These are phyloP conservation scores for Ischnura elegans DNA, from an alignment of 2,888 invertebrate species.

Conservation along the genomic window DNA sequence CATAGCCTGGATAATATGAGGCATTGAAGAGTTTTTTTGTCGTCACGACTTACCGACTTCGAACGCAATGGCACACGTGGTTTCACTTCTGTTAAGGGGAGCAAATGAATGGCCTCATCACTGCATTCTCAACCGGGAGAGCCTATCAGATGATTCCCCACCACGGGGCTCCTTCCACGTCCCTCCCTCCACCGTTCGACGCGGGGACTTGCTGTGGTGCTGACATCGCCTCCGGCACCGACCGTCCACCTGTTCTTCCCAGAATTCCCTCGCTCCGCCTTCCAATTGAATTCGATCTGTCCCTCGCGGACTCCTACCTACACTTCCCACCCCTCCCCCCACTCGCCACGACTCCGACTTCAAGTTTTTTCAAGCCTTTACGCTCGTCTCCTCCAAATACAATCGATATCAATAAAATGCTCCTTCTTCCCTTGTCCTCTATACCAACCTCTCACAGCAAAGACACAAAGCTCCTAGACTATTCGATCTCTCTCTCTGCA, in stretches of 20 bases:
- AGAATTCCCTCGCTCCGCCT: background rate
- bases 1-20: too few species aligned
- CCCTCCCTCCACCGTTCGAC: background rate
- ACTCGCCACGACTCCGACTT: background rate
- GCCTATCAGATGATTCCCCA: too few species aligned
- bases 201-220: background rate
- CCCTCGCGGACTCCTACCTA: background rate
- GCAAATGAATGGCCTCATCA: too few species aligned
- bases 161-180: too few species aligned
- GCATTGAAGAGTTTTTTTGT: too few species aligned
- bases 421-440: too few species aligned
- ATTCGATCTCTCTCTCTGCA: background rate
- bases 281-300: background rate
- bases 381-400: background rate
- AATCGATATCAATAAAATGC: conserved; percentile 3
- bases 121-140: too few species aligned
- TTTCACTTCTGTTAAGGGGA: too few species aligned
- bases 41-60: too few species aligned
- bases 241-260: conserved; percentile 29
- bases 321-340: background rate
- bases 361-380: background rate
- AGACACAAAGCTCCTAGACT: background rate
- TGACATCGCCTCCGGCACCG: background rate
- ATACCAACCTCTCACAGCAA: background rate
- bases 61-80: too few species aligned